Evolutionary conservation across 1,140 invertebrate species (phyloP), one percentile per base, ranked within the genome.

Genomic region (Drosophila orena): DNA sequence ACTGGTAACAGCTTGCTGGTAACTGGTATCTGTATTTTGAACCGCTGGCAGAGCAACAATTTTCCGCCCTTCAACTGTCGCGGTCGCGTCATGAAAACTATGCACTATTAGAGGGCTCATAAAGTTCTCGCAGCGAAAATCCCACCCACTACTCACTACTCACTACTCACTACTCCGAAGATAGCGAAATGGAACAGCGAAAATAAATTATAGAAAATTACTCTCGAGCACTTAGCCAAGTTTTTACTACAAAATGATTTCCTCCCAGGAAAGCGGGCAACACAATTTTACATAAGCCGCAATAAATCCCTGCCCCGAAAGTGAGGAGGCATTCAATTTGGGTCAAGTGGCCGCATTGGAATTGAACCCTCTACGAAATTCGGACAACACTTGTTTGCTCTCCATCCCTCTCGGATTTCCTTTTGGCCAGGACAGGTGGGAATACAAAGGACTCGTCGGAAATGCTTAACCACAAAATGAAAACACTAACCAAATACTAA

Each of bases 31-130:
- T 53, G 14, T 66, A 37, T 68, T 68, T 35, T 35, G 34, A 68
- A 37, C 64, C 46, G 37, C 46, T 68, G 17, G 61, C 79, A 79
- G 79, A 86, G 84, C 83, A 88, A 88, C 84, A 88, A 88, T 88
- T 88, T 86, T 69, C 55, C 59, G 40, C 40, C 54, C 76, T 50
- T 53, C 61, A 58, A 68, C 40, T 53, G 46, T 35, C 44, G 54
- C 53, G 38, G 60, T 40, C 44, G 54, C 53, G 38, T 27, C 47
- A 49, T 27, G 20, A 40, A 38, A 74, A 74, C 69, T 57, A 52
- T 59, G 68, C 40, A 74, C 43, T 64, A 57, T 70, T 57, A 42
- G 43, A 57, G 55, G 68, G 65, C 50, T 69, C 65, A 70, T 69
- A 70, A 57, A 49, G 53, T 47, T 70, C 50, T 56, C 49, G 17